Evolutionary conservation across 2,797 vertebrate genomes (phyloP).

Genomic region (Sebastes iracundus): DNA sequence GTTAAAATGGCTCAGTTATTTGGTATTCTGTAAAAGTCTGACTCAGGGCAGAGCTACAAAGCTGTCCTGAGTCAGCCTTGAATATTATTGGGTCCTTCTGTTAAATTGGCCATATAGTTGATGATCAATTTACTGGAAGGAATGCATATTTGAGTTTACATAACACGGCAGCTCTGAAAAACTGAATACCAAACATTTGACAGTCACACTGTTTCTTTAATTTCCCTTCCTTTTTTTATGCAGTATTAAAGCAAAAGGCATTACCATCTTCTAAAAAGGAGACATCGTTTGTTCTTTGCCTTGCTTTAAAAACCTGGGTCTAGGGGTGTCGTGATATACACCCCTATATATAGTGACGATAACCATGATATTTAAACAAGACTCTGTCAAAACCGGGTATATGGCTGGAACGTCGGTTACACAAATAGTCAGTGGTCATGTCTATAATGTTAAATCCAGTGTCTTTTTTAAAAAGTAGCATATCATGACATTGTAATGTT

Average conservation of each 20-base stretch:
- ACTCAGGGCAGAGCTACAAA: slow-evolving; percentile 35
- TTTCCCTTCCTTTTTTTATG: neutral
- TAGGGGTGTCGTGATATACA: neutral
- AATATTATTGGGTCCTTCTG: slow-evolving; percentile 33
- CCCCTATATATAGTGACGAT: neutral
- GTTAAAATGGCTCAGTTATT: slow-evolving; percentile 31
- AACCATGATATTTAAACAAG: neutral
- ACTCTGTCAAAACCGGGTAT: no score
- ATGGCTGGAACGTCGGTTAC: no score
- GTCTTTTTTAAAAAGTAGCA: no score
- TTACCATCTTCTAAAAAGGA: neutral
- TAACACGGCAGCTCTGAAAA: slow-evolving; percentile 7
- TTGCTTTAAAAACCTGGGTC: slow-evolving; percentile 84
- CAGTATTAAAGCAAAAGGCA: neutral
- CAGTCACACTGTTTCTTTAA: neutral
- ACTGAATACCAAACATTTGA: neutral
- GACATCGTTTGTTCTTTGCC: neutral
- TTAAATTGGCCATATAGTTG: slow-evolving; percentile 47
- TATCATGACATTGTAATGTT: no score
- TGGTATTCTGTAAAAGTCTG: slow-evolving; percentile 27
- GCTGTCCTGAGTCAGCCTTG: slow-evolving; percentile 10
- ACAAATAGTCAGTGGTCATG: no score
- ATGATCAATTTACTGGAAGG: slow-evolving; percentile 61
- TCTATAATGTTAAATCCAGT: no score
- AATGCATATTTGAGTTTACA: slow-evolving; percentile 41